Base-by-base conservation (phyloP, 2,113 vertebrate genomes). In the Lycocorax pyrrhopterus region DNA sequence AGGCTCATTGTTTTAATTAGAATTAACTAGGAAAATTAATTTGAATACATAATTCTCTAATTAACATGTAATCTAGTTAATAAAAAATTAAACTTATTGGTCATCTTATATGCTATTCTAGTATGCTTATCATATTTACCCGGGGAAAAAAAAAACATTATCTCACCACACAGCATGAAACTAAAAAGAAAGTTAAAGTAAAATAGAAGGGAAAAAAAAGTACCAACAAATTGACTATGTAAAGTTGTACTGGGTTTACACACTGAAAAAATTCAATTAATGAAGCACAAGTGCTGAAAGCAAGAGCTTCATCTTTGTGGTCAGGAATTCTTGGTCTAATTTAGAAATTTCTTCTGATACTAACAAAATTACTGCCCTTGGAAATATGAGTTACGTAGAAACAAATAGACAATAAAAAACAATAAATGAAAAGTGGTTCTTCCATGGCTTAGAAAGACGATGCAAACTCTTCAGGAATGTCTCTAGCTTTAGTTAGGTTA, bases 21-120 rank as follows among this genome's bases (percentile, higher is more conserved):
- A 90, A 90, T 75, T 84, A 89, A 84, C 69, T 67, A 81, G 52
- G 14, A 90, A 93, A 90, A 78, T 21, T 51, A 87, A 84, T 84
- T 72, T 79, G 30, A 91, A 82, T 91, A 84, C 7, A 72, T 76
- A 44, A 44, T 85, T 89, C 87, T 41, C 84, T 83, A 89, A 91
- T 79, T 94, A 84, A 93, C 82, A 84, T 67, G 14, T 51, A 91
- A 90, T 75, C 27, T 64, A 67, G 23, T 84, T 84, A 87, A 81
- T 44, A 3, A 84, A 66, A 80, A 84, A 26, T 44, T 52, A 53
- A 89, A 79, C 9, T 21, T 72, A 56, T 9, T 83, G 69, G 25
- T 85, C 47, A 39, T 6, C 9, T 82, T 56, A 62, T 20, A 64
- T 41, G 26, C 7, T 58, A 51, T 84, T 82, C 82, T 51, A 91